Base-by-base conservation (phyloP, 2,113 vertebrate genomes). In the Chauna torquata region DNA sequence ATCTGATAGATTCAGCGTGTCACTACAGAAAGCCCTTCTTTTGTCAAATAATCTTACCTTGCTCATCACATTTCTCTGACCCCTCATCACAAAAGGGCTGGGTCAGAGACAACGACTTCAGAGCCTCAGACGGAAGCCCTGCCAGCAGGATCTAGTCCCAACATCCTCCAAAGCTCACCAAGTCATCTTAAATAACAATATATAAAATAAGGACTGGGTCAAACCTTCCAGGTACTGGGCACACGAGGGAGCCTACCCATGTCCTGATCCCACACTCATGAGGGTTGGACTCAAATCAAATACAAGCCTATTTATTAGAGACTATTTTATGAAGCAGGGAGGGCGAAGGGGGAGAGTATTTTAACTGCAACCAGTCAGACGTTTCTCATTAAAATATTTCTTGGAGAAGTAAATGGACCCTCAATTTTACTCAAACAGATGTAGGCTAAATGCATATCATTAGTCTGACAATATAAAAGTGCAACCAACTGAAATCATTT, bases 311-410 rank as follows among this genome's bases (percentile, higher is more conserved):
- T 66, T 96, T 95, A 92, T 85, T 82, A 95, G 66, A 58, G 75
- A 65, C 61, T 69, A 13, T 82, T 92, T 94, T 40, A 87, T 4
- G 1, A 90, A 92, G 88, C 83, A 74, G 44, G 58, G 92, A 90
- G 90, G 68, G 38, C 14, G 38, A 85, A 79, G 57, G 49, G 72
- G 79, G 20, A 57, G 36, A 42, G 50, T 55, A 77, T 65, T 86
- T 97, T 64, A 94, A 92, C 94, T 88, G 88, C 65, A 90, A 84
- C 94, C 93, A 92, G 77, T 96, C 89, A 94, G 80, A 94, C 86
- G 68, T 96, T 94, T 94, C 93, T 92, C 91, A 95, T 92, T 95
- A 94, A 97, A 96, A 96, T 97, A 94, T 82, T 92, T 95, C 95
- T 96, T 24, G 87, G 86, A 94, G 93, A 87, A 92, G 57, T 64